These are phyloP conservation scores for Chalcis sispes DNA, from an alignment of 2,888 invertebrate species.

Conservation along the genomic window DNA sequence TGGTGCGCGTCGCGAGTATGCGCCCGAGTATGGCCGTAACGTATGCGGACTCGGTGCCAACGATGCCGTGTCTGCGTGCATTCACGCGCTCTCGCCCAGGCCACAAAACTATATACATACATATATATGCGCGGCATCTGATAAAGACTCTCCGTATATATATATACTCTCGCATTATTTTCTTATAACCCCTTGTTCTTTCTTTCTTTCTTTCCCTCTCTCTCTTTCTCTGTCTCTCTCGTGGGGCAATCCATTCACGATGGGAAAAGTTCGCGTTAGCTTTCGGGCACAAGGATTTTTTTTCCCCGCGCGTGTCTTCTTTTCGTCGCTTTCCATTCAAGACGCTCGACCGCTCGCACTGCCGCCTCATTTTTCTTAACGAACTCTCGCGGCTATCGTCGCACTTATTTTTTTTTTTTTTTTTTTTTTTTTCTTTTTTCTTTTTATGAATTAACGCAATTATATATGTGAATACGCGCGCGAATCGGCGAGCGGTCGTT, in stretches of 20 bases:
- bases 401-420: no score
- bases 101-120: no score
- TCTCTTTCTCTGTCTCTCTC: neutral
- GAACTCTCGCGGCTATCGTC: neutral
- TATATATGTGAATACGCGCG: conserved; percentile 1
- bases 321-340: neutral
- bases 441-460: conserved; percentile 41
- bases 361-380: conserved; percentile 29
- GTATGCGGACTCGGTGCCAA: neutral
- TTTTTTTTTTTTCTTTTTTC: neutral
- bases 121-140: neutral
- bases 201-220: no score
- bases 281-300: conserved; percentile 32
- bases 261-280: conserved; percentile 38
- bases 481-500: conserved; percentile 13
- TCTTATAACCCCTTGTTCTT: neutral
- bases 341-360: no score
- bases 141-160: neutral
- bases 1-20: neutral
- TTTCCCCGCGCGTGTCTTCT: no score
- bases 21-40: neutral
- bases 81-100: neutral
- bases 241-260: conserved; percentile 31
- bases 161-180: neutral
- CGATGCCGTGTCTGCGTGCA: neutral